Evolutionary conservation across 2,113 vertebrate species (phyloP).

Genomic region (Ivindomyrus marchei): DNA sequence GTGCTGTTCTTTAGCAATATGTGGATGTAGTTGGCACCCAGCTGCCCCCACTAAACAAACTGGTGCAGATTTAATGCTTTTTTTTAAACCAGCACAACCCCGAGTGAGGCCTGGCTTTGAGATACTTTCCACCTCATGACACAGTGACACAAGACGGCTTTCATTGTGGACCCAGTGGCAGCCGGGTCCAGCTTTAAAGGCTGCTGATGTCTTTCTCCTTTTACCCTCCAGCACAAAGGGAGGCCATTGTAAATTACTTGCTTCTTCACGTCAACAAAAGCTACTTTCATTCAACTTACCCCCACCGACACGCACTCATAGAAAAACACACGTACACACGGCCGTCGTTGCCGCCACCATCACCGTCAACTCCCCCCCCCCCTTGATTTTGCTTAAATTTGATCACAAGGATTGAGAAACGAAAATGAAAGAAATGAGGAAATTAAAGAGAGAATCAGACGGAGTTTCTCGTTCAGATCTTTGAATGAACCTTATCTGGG

Average conservation of each 20-base stretch:
- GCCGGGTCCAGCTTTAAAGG: slow-evolving; percentile 99
- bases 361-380: slow-evolving; percentile 46
- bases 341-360: neutral
- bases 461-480: slow-evolving; percentile 93
- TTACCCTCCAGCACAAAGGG: slow-evolving; percentile 98
- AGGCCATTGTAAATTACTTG: slow-evolving; percentile 99
- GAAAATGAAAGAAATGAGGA: slow-evolving; percentile 90
- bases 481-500: slow-evolving; percentile 97
- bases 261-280: slow-evolving; percentile 99
- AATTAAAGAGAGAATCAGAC: slow-evolving; percentile 78
- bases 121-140: slow-evolving; percentile 97
- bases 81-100: slow-evolving; percentile 61
- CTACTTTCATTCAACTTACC: slow-evolving; percentile 93
- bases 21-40: slow-evolving; percentile 28
- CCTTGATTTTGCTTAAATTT: slow-evolving; percentile 99
- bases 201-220: slow-evolving; percentile 96
- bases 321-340: neutral
- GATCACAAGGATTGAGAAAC: slow-evolving; percentile 98
- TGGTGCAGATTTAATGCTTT: slow-evolving; percentile 38
- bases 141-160: slow-evolving; percentile 78
- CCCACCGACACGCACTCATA: neutral
- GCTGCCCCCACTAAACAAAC: slow-evolving; percentile 54
- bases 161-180: slow-evolving; percentile 97
- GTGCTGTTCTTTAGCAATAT: neutral
- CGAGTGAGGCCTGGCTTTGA: slow-evolving; percentile 96